Conservation (phyloP, 2,113 vertebrate species). For the Mustelus asterias region DNA sequence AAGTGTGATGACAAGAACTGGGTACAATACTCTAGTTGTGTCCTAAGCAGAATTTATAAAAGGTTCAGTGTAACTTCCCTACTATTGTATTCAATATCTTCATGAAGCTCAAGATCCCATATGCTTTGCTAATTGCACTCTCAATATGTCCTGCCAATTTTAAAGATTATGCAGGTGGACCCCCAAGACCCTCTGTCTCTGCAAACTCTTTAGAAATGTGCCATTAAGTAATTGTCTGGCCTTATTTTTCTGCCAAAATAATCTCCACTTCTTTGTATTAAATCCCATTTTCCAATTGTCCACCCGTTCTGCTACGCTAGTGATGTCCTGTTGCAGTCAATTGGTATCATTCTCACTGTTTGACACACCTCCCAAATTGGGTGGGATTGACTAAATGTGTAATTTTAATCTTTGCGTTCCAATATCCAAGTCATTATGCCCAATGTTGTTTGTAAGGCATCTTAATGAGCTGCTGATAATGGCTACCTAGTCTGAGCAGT, state of each 20-base stretch:
- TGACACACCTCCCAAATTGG: background rate
- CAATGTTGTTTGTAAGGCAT: no score
- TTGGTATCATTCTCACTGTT: background rate
- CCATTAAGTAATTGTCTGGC: background rate
- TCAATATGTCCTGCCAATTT: background rate
- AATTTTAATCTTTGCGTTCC: no score
- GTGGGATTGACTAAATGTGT: no score
- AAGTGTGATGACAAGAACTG: background rate
- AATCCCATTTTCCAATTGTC: background rate
- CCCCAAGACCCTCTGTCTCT: background rate
- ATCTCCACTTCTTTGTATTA: background rate
- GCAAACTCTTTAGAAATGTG: background rate
- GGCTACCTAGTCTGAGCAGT: no score
- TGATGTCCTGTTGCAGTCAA: background rate
- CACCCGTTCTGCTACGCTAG: background rate
- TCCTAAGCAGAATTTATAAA: background rate
- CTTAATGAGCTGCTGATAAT: no score
- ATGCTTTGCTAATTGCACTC: background rate
- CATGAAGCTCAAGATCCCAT: background rate
- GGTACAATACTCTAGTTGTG: background rate
- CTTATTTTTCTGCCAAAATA: background rate
- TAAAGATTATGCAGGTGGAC: background rate
- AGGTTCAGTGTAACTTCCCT: background rate
- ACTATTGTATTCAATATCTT: background rate
- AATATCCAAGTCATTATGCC: no score